Base-by-base conservation (phyloP, 2,888 invertebrate species). In the Clitarchus hookeri region DNA sequence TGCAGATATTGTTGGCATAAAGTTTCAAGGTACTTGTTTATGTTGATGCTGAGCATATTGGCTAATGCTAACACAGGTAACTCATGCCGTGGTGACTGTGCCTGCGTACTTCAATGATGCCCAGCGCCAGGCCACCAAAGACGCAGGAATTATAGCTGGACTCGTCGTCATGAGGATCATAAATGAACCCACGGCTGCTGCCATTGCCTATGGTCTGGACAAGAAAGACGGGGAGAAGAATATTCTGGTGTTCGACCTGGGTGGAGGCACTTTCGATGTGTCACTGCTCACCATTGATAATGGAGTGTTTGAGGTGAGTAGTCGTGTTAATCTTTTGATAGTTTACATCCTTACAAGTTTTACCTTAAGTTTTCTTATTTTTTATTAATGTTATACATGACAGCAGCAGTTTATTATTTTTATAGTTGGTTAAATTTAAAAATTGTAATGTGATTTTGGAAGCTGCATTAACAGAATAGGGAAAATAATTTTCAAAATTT, bases 71-170 rank as follows among this genome's bases (percentile, higher is more conserved):
- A 48, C 16, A 44, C 84, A 93, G 91, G 93, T 94, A 25, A 95
- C 94, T 0, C 95, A 96, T 90, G 97, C 97, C 87, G 98, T 98
- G 23, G 98, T 98, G 83, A 98, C 98, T 0, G 98, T 98, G 0
- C 98, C 98, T 12, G 98, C 98, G 44, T 99, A 99, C 92, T 99
- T 99, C 95, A 99, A 99, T 91, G 99, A 99, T 92, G 99, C 99
- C 88, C 99, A 99, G 92, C 95, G 99, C 92, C 99, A 99, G 92
- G 99, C 99, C 48, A 99, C 99, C 86, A 99, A 99, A 91, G 99
- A 99, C 92, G 99, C 99, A 89, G 99, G 99, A 89, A 95, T 95
- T 84, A 99, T 99, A 91, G 97, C 99, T 89, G 96, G 98, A 86
- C 94, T 98, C 85, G 95, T 95, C 88, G 98, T 98, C 6, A 96